phyloP scores from a whole-genome alignment of 2,113 vertebrate genomes.

The Bubo scandiacus region DNA sequence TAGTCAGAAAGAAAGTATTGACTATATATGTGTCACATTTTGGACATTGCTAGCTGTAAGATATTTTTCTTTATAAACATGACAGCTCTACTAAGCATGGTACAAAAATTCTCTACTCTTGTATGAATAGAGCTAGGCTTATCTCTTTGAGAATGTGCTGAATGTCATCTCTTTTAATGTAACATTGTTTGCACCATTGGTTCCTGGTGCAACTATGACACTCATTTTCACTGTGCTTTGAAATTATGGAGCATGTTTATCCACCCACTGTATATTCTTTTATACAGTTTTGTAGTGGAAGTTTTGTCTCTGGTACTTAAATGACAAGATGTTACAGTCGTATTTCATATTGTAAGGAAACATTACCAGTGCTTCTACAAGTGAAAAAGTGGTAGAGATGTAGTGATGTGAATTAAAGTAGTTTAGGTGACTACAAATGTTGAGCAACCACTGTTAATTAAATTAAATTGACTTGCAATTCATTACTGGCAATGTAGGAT shows the following conservation, averaged over 20 bases:
- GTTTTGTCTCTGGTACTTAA: neutral
- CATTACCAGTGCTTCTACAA: neutral
- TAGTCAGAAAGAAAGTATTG: neutral
- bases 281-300: neutral
- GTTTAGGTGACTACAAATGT: neutral
- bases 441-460: neutral
- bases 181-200: neutral
- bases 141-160: neutral
- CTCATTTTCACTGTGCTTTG: neutral
- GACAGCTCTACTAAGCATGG: neutral
- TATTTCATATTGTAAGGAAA: neutral
- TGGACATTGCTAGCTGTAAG: neutral
- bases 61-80: neutral
- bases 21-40: neutral
- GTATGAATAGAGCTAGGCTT: neutral
- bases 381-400: neutral
- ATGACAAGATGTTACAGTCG: neutral
- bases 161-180: neutral
- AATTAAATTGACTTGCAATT: constrained; percentile 17
- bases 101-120: neutral
- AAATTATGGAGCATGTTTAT: neutral
- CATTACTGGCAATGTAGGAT: neutral
- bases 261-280: neutral
- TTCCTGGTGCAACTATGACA: neutral
- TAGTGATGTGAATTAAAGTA: neutral